Base-by-base conservation (phyloP, 2,797 vertebrate genomes). In the Sebastes variabilis region DNA sequence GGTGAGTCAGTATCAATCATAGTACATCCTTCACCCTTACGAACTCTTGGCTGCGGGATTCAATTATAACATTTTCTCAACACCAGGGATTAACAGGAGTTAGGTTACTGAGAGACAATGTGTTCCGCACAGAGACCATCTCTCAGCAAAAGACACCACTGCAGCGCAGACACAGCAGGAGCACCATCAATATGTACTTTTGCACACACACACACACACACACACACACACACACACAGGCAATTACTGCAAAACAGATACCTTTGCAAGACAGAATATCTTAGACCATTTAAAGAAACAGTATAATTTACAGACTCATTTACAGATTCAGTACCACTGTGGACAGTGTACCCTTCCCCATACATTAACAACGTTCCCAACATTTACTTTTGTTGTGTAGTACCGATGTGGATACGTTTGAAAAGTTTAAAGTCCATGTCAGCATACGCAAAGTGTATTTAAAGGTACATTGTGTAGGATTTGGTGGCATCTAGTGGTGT, bases 101-200 rank as follows among this genome's bases (percentile, higher is more conserved):
- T 84, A 69, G 74, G 88, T 94, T 93, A 90, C 91, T 38, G 73
- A 77, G 65, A 81, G 60, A 84, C 77, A 83, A 76, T 78, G n/a
- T 72, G 74, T 68, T 84, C 72, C 7, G n/a, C 64, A 68, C 30
- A 76, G 77, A 83, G 62, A 54, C 60, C 1, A 34, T 76, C 79
- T 82, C 30, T 86, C 66, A 78, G 52, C 72, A 77, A 66, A 79
- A 79, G 52, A 75, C 73, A 79, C 69, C 67, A 69, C 58, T 77
- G 77, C 73, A 67, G 71, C 7, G 10, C 52, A 72, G 30, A 70
- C 64, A 34, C 81, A 70, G 72, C 24, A 79, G 42, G 38, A 36
- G 46, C 7, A 68, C 42, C 60, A 68, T 80, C 30, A 13, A 69
- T 55, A 58, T 52, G 29, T 34, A 52, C 24, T 36, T 58, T 14